Conservation (phyloP, 2,797 vertebrate genomes). For the Rhabdophis nuchalis region DNA sequence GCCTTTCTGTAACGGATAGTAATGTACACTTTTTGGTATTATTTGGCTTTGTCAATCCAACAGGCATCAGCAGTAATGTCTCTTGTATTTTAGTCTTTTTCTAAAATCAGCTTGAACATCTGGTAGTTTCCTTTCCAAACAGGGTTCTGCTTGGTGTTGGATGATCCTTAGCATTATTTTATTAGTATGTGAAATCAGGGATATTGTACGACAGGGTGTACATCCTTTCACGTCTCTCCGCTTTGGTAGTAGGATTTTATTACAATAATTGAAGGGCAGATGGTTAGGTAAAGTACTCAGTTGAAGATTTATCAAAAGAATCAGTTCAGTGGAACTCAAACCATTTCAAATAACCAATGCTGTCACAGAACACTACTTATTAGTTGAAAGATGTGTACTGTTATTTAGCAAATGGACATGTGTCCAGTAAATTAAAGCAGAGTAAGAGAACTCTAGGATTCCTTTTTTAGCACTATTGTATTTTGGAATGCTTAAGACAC, state of each 20-base stretch:
- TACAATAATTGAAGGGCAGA: not conserved
- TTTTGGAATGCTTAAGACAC: not conserved
- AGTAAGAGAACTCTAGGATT: not conserved
- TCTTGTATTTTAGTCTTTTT: not conserved
- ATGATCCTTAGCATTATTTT: not conserved
- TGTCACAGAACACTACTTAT: not conserved
- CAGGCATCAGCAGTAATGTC: not conserved
- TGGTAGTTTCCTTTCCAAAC: not conserved
- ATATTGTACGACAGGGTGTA: not conserved
- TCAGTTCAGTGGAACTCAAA: not conserved
- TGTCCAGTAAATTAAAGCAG: not conserved
- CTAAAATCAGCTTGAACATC: not conserved
- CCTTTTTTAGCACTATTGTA: not conserved
- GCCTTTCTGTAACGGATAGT: not conserved
- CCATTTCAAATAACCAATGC: not conserved
- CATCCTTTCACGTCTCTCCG: not conserved
- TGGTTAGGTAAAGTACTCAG: not conserved
- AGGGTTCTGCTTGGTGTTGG: not conserved
- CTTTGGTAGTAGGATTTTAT: not conserved
- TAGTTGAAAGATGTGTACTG: not conserved
- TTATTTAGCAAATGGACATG: not conserved
- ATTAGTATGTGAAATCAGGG: not conserved
- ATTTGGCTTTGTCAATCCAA: not conserved
- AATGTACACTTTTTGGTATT: not conserved
- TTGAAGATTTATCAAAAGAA: not conserved